phyloP scores from a whole-genome alignment of 2,797 vertebrate species.

The Hemitrygon akajei region DNA sequence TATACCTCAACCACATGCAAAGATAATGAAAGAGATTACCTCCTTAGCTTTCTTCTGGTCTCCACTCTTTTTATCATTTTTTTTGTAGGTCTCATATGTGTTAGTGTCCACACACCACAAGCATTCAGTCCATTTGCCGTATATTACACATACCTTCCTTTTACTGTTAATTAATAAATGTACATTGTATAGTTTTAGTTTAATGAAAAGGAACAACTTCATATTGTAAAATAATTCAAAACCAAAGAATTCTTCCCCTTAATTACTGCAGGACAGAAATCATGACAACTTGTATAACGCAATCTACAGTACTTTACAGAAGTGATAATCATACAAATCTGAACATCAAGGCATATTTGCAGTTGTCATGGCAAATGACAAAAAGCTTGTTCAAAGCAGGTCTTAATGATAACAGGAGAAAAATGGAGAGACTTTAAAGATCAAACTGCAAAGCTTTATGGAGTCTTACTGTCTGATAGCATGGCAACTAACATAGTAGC shows the following conservation, averaged over 20 bases:
- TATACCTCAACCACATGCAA: neutral
- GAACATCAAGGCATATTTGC: too few species aligned
- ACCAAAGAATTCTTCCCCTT: neutral
- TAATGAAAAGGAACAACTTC: neutral
- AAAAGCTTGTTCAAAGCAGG: too few species aligned
- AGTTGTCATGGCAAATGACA: too few species aligned
- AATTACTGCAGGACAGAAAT: neutral
- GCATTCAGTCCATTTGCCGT: constrained; percentile 95
- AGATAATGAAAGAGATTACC: constrained; percentile 51
- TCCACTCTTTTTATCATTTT: constrained; percentile 68
- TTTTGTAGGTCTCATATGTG: constrained; percentile 71
- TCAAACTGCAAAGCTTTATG: too few species aligned
- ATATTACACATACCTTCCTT: constrained; percentile 85
- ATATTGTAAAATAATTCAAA: neutral
- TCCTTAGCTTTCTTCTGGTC: constrained; percentile 67
- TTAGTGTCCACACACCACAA: constrained; percentile 83
- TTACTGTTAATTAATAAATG: constrained; percentile 60
- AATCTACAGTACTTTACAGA: too few species aligned
- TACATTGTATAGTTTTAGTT: neutral
- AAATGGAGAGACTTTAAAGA: too few species aligned
- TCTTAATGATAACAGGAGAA: too few species aligned
- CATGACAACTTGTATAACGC: neutral
- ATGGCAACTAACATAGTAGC: too few species aligned
- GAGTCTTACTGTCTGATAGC: too few species aligned
- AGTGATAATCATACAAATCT: too few species aligned